Base-by-base conservation (phyloP, 2,113 vertebrate species). In the Lagopus leucura region DNA sequence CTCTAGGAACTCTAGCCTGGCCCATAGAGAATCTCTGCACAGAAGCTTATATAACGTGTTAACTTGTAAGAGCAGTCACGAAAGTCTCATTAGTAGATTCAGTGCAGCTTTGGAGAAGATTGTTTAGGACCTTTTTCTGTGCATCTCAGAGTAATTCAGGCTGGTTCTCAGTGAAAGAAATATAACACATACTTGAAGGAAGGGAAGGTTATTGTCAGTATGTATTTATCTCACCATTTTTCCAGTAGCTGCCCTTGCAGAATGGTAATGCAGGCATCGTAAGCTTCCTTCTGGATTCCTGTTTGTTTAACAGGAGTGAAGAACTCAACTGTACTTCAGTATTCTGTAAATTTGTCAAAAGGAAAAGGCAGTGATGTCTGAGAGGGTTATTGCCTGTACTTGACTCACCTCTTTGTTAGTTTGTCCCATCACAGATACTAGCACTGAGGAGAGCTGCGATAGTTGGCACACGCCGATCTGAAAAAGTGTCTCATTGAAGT, bases 51-150 rank as follows among this genome's bases (percentile, higher is more conserved):
- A 2, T 42, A 66, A 27, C 18, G 17, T 73, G n/a, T 82, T 82
- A 76, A 54, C 38, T 79, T 75, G 10, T 12, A 74, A 78, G 77
- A 19, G 22, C 0, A 0, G 12, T 75, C 45, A 45, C 0, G 0
- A 12, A 55, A 71, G 40, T 71, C 21, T 90, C 16, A 18, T 83
- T 71, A 86, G 30, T 71, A 86, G n/a, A 15, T 77, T 70, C 64
- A 54, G 50, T 83, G 30, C 43, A 78, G 69, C 73, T 83, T 78
- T 50, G 24, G 52, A 81, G 42, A 42, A 32, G 18, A 45, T 88
- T 81, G 50, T 28, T 86, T 42, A 11, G 8, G 45, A 2, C 42
- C 13, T 74, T 70, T 86, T 91, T 25, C 32, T 24, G 54, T 73
- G 38, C 61, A n/a, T 63, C n/a, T 52, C 0, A 0, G 47, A 24